Evolutionary conservation across 2,797 vertebrate genomes (phyloP).

Genomic region (Setipinna tenuifilis): DNA sequence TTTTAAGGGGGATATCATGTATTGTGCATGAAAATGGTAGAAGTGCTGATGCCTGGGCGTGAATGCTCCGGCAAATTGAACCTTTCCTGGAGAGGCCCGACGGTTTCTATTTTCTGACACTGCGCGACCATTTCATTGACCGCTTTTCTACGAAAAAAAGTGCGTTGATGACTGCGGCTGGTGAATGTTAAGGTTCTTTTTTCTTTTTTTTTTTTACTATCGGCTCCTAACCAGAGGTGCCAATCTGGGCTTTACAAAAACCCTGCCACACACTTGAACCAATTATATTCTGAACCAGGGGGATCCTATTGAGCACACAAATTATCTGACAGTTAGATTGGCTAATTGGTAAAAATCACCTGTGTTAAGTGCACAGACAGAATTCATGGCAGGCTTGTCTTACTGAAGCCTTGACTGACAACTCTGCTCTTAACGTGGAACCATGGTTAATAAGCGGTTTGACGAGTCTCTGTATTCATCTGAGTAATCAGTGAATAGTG

Average conservation of each 20-base stretch:
- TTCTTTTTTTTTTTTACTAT: neutral
- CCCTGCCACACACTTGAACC: too few species aligned
- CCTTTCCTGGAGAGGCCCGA: constrained; percentile 11
- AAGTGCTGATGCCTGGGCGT: neutral
- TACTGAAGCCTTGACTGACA: too few species aligned
- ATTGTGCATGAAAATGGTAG: constrained; percentile 24
- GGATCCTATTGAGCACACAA: too few species aligned
- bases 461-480: neutral
- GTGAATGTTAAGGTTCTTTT: neutral
- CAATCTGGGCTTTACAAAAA: too few species aligned
- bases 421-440: neutral
- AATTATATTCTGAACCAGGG: too few species aligned
- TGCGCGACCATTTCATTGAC: neutral
- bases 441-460: neutral
- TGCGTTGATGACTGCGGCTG: neutral
- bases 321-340: too few species aligned
- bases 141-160: neutral
- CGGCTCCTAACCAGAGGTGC: neutral
- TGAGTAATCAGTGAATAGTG: neutral
- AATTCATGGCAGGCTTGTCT: too few species aligned
- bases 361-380: too few species aligned
- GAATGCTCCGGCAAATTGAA: constrained; percentile 7
- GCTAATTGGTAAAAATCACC: too few species aligned
- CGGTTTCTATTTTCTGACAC: neutral
- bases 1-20: neutral